Evolutionary conservation across 2,888 invertebrate genomes (phyloP).

Genomic region (Calameuta filiformis): DNA sequence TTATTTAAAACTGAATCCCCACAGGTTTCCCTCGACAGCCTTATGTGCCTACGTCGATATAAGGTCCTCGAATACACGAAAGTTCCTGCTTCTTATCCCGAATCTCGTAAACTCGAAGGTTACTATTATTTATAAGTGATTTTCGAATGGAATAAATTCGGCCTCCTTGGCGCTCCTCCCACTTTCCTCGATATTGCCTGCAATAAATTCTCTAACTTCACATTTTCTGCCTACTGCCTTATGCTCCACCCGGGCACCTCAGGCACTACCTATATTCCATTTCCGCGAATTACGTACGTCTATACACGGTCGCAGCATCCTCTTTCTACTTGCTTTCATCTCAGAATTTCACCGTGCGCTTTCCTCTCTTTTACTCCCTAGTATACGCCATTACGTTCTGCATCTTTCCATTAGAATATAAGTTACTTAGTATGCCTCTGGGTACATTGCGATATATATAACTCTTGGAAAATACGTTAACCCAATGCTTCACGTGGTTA

Average conservation of each 20-base stretch:
- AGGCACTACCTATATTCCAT: background rate
- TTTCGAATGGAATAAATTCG: background rate
- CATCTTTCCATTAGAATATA: background rate
- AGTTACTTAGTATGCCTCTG: background rate
- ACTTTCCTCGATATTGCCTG: conserved; percentile 14
- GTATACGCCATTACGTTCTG: background rate
- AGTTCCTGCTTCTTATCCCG: conserved; percentile 14
- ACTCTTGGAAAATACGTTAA: background rate
- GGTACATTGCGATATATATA: background rate
- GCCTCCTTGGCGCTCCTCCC: background rate
- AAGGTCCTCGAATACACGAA: conserved; percentile 22
- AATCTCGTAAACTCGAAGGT: background rate
- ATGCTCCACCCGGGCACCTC: background rate
- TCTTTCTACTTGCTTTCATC: background rate
- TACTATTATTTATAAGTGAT: conserved; percentile 1
- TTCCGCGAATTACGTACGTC: background rate
- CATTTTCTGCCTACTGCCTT: background rate
- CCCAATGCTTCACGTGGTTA: background rate
- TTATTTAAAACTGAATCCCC: background rate
- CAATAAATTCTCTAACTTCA: conserved; percentile 13
- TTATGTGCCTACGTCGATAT: conserved; percentile 19
- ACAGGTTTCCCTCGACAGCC: background rate
- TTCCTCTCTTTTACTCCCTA: background rate
- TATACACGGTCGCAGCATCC: background rate
- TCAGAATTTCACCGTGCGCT: background rate